Percentiles rank a stretch among this genome's conserved stretches.
phyloP scores from a whole-genome alignment of 2,888 invertebrate genomes.

The Ichneumoninae sp. region DNA sequence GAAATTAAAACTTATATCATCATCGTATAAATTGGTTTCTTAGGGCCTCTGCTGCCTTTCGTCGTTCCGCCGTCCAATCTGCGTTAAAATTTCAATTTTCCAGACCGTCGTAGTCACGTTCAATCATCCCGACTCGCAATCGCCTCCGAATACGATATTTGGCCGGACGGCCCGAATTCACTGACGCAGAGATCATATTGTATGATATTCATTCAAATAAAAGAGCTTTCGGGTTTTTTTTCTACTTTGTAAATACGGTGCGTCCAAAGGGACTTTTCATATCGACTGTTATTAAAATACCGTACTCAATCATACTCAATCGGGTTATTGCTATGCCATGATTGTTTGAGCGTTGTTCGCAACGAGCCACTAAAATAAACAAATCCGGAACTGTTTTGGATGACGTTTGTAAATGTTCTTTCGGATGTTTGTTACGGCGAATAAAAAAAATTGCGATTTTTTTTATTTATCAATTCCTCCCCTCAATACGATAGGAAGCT shows the following conservation, averaged over 20 bases:
- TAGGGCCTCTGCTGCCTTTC: background rate
- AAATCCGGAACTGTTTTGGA: background rate
- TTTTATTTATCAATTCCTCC: background rate
- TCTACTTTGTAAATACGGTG: background rate
- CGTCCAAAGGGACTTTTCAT: background rate
- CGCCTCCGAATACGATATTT: background rate
- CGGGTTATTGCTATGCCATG: background rate
- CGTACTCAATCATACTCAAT: background rate
- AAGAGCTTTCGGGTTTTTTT: background rate
- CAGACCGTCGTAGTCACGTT: background rate
- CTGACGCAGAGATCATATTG: background rate
- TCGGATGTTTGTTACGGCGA: background rate
- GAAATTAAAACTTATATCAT: constrained; percentile 15
- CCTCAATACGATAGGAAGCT: background rate
- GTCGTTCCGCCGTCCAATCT: background rate
- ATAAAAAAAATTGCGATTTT: background rate
- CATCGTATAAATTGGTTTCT: background rate
- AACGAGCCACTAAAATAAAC: background rate
- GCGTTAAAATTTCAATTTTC: constrained; percentile 1
- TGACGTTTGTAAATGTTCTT: background rate
- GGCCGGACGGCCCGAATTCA: background rate
- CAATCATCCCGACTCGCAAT: background rate
- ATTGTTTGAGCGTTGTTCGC: background rate
- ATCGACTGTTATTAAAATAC: constrained; percentile 29
- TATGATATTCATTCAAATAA: background rate